These are phyloP conservation scores for Telmatochromis sp. DNA, from an alignment of 2,113 vertebrate genomes.

Conservation along the genomic window DNA sequence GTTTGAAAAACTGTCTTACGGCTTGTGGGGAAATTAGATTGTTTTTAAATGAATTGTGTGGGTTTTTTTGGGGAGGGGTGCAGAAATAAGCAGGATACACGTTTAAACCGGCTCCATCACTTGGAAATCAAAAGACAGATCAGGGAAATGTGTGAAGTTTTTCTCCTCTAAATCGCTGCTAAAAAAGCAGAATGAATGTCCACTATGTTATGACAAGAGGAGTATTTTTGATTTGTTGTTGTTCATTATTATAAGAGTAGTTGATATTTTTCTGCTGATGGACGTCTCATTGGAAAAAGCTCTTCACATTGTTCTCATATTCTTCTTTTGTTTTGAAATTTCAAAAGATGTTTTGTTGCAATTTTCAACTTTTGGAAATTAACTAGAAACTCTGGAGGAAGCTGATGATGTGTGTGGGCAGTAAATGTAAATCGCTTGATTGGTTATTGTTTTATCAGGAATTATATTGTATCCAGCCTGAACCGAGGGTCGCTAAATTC, in stretches of 20 bases:
- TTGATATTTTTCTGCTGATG: not conserved
- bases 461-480: constrained; percentile 4
- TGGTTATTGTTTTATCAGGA: constrained; percentile 46
- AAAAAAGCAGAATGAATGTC: not conserved
- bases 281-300: not conserved
- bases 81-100: not conserved
- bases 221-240: not conserved
- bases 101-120: not conserved
- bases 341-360: not conserved
- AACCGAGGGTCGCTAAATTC: not conserved
- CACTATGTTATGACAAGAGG: not conserved
- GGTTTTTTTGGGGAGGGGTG: not conserved
- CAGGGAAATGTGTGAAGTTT: not conserved
- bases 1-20: not conserved
- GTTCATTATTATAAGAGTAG: not conserved
- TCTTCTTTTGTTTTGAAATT: not conserved
- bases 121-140: not conserved
- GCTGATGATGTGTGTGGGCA: constrained; percentile 11
- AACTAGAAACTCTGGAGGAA: not conserved
- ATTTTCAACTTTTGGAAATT: not conserved
- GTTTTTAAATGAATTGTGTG: not conserved
- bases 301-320: not conserved
- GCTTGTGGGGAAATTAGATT: not conserved
- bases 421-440: constrained; percentile 27
- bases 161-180: not conserved